phyloP scores from a whole-genome alignment of 1,140 invertebrate species.

The Drosophila aff. region DNA sequence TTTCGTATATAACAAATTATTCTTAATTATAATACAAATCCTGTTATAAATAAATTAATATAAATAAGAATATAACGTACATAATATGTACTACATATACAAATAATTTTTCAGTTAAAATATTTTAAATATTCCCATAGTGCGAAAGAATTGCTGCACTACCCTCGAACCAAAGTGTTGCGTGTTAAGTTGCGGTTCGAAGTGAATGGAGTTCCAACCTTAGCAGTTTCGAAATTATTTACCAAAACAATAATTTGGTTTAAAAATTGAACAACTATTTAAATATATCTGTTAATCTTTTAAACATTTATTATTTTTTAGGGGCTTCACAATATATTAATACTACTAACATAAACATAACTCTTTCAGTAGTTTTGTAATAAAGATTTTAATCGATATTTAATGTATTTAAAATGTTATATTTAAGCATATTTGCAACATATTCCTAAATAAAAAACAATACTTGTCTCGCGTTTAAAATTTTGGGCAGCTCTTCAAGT shows the following conservation, averaged over 20 bases:
- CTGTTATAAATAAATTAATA: background rate
- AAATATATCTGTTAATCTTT: background rate
- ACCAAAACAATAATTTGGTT: background rate
- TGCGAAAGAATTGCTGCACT: constrained; percentile 4
- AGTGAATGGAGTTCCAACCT: background rate
- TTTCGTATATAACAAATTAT: background rate
- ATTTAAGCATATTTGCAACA: too few species aligned
- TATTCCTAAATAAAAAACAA: too few species aligned
- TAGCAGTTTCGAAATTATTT: background rate
- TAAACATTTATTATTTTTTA: background rate
- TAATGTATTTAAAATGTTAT: background rate
- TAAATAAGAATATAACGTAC: background rate
- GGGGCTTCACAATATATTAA: background rate
- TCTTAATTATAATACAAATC: too few species aligned
- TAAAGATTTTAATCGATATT: background rate
- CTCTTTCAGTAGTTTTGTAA: too few species aligned
- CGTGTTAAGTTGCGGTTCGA: background rate
- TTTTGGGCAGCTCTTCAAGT: background rate
- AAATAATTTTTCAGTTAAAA: background rate
- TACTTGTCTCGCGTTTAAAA: too few species aligned
- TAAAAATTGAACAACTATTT: background rate
- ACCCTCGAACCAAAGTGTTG: constrained; percentile 3
- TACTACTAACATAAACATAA: too few species aligned
- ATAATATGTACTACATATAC: too few species aligned
- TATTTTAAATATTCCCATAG: background rate